Percentiles rank a stretch among this genome's conserved stretches.
These are phyloP conservation scores for Aquatica leii DNA, from an alignment of 2,888 invertebrate genomes.

Conservation along the genomic window DNA sequence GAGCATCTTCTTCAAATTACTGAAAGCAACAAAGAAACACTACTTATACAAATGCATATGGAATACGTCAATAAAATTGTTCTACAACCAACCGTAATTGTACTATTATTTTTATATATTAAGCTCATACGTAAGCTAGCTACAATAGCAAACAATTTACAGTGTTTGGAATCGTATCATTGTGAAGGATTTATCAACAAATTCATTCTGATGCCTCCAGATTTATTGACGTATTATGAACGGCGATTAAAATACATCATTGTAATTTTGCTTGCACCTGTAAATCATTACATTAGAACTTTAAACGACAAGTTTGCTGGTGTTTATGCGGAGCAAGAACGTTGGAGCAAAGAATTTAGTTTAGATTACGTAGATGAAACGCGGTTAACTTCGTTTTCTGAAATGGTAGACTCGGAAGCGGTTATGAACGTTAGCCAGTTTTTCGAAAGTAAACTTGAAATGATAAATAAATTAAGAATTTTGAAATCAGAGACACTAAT, in stretches of 20 bases:
- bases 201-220: not conserved
- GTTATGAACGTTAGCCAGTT: too few relatives aligned
- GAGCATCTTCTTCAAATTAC: slow-evolving; percentile 68
- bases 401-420: too few relatives aligned
- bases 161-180: not conserved
- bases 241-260: not conserved
- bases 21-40: slow-evolving; percentile 64
- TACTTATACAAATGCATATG: slow-evolving; percentile 69
- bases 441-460: too few relatives aligned
- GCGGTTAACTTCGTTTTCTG: too few relatives aligned
- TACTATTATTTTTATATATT: slow-evolving; percentile 67
- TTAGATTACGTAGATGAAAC: too few relatives aligned
- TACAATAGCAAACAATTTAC: not conserved
- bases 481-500: too few relatives aligned
- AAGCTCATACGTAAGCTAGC: slow-evolving; percentile 61
- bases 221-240: not conserved
- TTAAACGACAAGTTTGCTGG: slow-evolving; percentile 1
- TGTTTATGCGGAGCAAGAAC: slow-evolving; percentile 1
- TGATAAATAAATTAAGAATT: too few relatives aligned
- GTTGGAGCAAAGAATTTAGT: not conserved
- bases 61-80: slow-evolving; percentile 65
- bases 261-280: not conserved
- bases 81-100: slow-evolving; percentile 67
- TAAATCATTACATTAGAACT: not conserved
- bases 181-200: not conserved